phyloP scores from a whole-genome alignment of 2,888 invertebrate species.

The Congeria kusceri region DNA sequence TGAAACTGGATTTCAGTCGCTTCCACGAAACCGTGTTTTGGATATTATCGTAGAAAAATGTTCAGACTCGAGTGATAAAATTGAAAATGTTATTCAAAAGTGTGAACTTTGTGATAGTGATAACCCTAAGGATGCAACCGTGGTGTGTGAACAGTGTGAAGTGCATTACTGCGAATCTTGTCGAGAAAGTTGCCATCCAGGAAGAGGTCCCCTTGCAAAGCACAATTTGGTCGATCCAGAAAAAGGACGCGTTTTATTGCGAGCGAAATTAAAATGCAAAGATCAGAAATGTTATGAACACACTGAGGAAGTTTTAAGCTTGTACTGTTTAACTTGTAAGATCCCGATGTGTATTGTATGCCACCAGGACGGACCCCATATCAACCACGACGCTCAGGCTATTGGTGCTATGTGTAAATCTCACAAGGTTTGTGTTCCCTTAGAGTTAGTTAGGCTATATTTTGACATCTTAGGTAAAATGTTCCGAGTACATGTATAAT shows the following conservation, averaged over 20 bases:
- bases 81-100: slow-evolving; percentile 68
- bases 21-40: slow-evolving; percentile 96
- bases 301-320: slow-evolving; percentile 92
- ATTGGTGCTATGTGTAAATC: slow-evolving; percentile 96
- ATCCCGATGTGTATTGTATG: slow-evolving; percentile 95
- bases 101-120: slow-evolving; percentile 83
- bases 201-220: slow-evolving; percentile 96
- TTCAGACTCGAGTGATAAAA: slow-evolving; percentile 87
- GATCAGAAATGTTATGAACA: slow-evolving; percentile 93
- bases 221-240: slow-evolving; percentile 92
- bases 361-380: slow-evolving; percentile 93
- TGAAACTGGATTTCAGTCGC: slow-evolving; percentile 95
- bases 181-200: slow-evolving; percentile 96
- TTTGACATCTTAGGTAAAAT: too few relatives aligned
- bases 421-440: slow-evolving; percentile 93
- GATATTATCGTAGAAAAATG: slow-evolving; percentile 95
- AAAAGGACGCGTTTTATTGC: slow-evolving; percentile 87
- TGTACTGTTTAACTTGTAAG: slow-evolving; percentile 97
- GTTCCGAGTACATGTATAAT: too few relatives aligned
- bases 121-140: slow-evolving; percentile 88
- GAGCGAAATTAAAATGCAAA: slow-evolving; percentile 85
- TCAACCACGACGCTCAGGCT: slow-evolving; percentile 96
- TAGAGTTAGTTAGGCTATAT: too few relatives aligned
- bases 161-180: slow-evolving; percentile 96
- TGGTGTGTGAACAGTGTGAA: slow-evolving; percentile 97